Percentiles rank a stretch among this genome's conserved stretches.
These are phyloP conservation scores for Agrotis puta DNA, from an alignment of 2,888 invertebrate genomes.

Conservation along the genomic window DNA sequence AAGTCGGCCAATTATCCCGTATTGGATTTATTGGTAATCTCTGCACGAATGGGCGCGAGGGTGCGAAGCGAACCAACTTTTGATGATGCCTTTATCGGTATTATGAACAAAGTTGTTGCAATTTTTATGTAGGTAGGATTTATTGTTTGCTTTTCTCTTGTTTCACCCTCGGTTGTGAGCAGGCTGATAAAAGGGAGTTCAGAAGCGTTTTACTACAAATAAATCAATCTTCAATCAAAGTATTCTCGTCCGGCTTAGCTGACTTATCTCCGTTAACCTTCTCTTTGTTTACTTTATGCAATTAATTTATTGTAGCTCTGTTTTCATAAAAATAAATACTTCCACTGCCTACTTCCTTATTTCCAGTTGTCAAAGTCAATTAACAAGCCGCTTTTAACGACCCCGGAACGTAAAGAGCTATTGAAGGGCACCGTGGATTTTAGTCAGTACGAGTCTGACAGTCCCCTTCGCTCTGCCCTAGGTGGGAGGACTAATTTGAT, in stretches of 20 bases:
- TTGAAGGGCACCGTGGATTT: too few species aligned
- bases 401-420: too few species aligned
- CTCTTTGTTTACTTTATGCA: slow-evolving; percentile 51
- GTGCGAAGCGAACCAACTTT: slow-evolving; percentile 90
- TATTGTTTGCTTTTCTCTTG: slow-evolving; percentile 87
- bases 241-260: slow-evolving; percentile 74
- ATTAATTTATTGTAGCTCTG: slow-evolving; percentile 59
- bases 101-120: slow-evolving; percentile 91
- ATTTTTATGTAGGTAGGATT: slow-evolving; percentile 90
- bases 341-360: background rate
- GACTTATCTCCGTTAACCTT: slow-evolving; percentile 64
- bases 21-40: slow-evolving; percentile 92
- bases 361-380: background rate
- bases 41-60: slow-evolving; percentile 91
- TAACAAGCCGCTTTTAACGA: background rate
- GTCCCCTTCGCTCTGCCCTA: too few species aligned
- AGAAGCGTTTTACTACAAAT: slow-evolving; percentile 84
- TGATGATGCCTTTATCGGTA: slow-evolving; percentile 90
- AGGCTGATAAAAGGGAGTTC: slow-evolving; percentile 85
- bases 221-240: slow-evolving; percentile 84
- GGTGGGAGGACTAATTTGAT: too few species aligned
- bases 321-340: too few species aligned
- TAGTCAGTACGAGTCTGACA: too few species aligned
- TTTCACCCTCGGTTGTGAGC: slow-evolving; percentile 85
- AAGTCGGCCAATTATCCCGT: slow-evolving; percentile 91